phyloP scores from a whole-genome alignment of 1,140 invertebrate genomes.

The Cyphomyrmex costatus region DNA sequence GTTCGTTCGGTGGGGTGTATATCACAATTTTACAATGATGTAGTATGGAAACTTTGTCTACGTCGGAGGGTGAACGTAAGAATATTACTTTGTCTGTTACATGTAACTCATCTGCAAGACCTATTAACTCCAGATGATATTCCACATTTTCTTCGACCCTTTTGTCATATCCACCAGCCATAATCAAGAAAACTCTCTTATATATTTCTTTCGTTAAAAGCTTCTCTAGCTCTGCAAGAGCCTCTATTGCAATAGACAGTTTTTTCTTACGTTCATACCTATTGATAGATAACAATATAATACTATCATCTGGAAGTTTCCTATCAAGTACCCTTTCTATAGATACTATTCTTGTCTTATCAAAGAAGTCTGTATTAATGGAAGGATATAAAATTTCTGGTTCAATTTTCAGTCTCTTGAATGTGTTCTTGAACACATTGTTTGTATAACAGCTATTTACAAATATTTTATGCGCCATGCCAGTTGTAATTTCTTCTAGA shows the following conservation, averaged over 20 bases:
- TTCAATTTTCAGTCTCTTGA: slow-evolving; percentile 89
- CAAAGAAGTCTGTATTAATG: slow-evolving; percentile 93
- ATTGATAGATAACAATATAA: slow-evolving; percentile 97
- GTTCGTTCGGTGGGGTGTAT: slow-evolving; percentile 98
- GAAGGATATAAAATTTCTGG: slow-evolving; percentile 98
- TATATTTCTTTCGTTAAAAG: slow-evolving; percentile 87
- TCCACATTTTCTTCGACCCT: slow-evolving; percentile 96
- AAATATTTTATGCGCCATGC: slow-evolving; percentile 94
- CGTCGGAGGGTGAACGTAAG: slow-evolving; percentile 95
- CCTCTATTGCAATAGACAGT: slow-evolving; percentile 93
- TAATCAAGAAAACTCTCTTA: slow-evolving; percentile 92
- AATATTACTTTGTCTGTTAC: slow-evolving; percentile 94
- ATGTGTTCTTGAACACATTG: slow-evolving; percentile 94
- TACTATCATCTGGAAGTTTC: slow-evolving; percentile 85
- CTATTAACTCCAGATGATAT: slow-evolving; percentile 93
- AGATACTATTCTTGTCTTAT: slow-evolving; percentile 87
- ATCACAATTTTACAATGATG: slow-evolving; percentile 92
- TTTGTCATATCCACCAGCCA: slow-evolving; percentile 98
- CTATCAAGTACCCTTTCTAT: slow-evolving; percentile 85
- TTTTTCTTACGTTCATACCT: slow-evolving; percentile 99
- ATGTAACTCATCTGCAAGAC: slow-evolving; percentile 89
- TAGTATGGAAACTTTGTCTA: slow-evolving; percentile 94
- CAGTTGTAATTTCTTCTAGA: slow-evolving; percentile 96
- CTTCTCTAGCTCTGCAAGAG: slow-evolving; percentile 90
- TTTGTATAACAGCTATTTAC: slow-evolving; percentile 98